phyloP scores from a whole-genome alignment of 2,113 vertebrate species.

The Periophthalmus modestus region DNA sequence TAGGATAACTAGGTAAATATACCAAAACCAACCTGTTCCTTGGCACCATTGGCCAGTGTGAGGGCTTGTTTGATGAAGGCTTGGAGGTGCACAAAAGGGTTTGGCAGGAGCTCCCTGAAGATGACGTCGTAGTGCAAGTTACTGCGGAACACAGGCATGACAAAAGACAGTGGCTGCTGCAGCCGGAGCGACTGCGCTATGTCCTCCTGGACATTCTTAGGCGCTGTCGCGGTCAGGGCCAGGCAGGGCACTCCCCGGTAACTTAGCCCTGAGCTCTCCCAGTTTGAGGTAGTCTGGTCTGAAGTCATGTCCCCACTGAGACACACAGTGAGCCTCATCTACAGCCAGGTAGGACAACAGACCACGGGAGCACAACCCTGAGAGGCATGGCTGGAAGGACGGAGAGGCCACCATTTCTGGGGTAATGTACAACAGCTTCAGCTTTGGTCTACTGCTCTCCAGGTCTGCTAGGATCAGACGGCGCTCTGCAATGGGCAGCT shows the following conservation, averaged over 20 bases:
- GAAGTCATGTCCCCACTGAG: slow-evolving; percentile 98
- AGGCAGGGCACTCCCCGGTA: slow-evolving; percentile 82
- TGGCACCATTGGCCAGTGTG: slow-evolving; percentile 52
- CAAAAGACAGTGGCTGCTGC: slow-evolving; percentile 80
- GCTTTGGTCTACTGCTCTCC: slow-evolving; percentile 80
- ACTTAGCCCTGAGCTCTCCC: slow-evolving; percentile 79
- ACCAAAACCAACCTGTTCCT: slow-evolving; percentile 45
- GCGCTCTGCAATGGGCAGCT: slow-evolving; percentile 82
- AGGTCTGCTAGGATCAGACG: slow-evolving; percentile 85
- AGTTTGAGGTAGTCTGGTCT: slow-evolving; percentile 93
- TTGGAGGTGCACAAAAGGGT: slow-evolving; percentile 82
- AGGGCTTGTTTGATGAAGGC: slow-evolving; percentile 87
- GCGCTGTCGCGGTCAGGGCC: slow-evolving; percentile 93
- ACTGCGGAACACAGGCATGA: slow-evolving; percentile 88
- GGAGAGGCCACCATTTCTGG: slow-evolving; percentile 93
- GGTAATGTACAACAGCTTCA: slow-evolving; percentile 93
- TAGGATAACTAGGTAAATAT: background rate
- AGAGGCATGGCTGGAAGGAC: slow-evolving; percentile 88
- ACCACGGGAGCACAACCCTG: slow-evolving; percentile 79
- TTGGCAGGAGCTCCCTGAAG: slow-evolving; percentile 86
- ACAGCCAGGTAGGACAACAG: slow-evolving; percentile 90
- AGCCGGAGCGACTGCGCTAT: slow-evolving; percentile 81
- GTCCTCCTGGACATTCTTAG: slow-evolving; percentile 88
- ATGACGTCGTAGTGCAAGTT: slow-evolving; percentile 94
- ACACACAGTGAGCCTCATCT: slow-evolving; percentile 96